Base-by-base conservation (phyloP, 37 sponge, comb jelly and placozoan species). In the Theonella swinhoei region DNA sequence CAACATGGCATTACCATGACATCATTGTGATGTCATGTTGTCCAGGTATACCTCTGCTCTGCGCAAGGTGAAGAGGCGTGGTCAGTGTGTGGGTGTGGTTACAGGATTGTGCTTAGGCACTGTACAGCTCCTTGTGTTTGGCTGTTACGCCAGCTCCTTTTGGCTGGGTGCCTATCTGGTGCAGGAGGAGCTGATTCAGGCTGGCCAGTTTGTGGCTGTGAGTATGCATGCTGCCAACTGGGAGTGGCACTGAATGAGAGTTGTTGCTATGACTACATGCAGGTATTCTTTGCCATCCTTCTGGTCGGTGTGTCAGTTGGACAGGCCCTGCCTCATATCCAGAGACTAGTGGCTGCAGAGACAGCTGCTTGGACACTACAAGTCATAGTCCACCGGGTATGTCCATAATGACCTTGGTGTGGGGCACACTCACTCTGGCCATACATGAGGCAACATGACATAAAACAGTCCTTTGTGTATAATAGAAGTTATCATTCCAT, bases 101-200 rank as follows among this genome's bases (percentile, higher is more conserved):
- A 35, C 41, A 4, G 92, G 95, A 0, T 20, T 65, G 1, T 76
- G 72, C 60, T 32, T 95, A 4, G 95, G 80, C 23, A 20, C 68
- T 9, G 77, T 85, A 32, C 91, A 82, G 59, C 74, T 88, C 70
- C 28, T 95, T n/a, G 68, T 95, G 9, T 95, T 91, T 42, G 42
- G 42, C 22, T 62, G 76, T 31, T 88, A 90, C 75, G 92, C 89
- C 39, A 36, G 80, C 0, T 89, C 81, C 22, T 85, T 95, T 29
- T 88, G 89, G 95, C 72, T 83, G 63, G 63, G 83, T 36, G 83
- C 83, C n/a, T 83, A 24, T 30, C 40, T 83, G 66, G 39, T 83
- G 0, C 63, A 72, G 3, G 28, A 74, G 25, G 75, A 75, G 54
- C 11, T 74, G 3, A 64, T 83, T 34, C 75, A 73, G 36, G 75